A percentile compares a stretch with the other conserved stretches of the same genome.
Evolutionary conservation across 2,797 vertebrate species (phyloP).

Genomic region (Buphagus erythrorhynchus): DNA sequence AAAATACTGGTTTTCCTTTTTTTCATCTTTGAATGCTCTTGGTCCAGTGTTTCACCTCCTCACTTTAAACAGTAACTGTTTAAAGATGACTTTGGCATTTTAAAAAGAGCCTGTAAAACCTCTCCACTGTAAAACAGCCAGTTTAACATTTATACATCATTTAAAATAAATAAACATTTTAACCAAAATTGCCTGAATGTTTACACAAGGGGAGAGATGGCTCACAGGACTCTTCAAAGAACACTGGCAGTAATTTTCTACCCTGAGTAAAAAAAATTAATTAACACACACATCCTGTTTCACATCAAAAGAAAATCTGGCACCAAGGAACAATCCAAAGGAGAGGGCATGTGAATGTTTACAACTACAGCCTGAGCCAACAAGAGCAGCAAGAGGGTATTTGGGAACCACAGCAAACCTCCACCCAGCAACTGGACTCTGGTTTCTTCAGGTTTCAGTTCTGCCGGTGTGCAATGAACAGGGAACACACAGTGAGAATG

Average conservation of each 20-base stretch:
- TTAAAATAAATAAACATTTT: constrained; percentile 40
- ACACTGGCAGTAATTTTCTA: constrained; percentile 51
- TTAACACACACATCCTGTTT: constrained; percentile 58
- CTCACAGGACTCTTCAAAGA: constrained; percentile 52
- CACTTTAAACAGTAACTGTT: constrained; percentile 26
- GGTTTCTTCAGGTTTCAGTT: neutral
- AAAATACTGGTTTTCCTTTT: neutral
- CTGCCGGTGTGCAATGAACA: neutral
- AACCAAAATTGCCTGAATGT: constrained; percentile 55
- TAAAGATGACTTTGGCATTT: constrained; percentile 33
- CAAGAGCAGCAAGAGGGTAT: neutral
- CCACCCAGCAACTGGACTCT: neutral
- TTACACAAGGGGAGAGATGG: constrained; percentile 13
- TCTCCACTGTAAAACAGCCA: constrained; percentile 3
- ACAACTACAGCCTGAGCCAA: constrained; percentile 38
- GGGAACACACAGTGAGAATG: neutral
- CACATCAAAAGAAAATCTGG: constrained; percentile 62
- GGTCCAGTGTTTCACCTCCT: neutral
- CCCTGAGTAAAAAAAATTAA: constrained; percentile 49
- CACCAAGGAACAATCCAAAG: constrained; percentile 46
- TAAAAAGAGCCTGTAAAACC: constrained; percentile 33
- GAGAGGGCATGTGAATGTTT: constrained; percentile 30
- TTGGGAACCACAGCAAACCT: neutral
- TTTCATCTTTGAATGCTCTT: neutral
- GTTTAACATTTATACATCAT: constrained; percentile 39